These are phyloP conservation scores for Sphaerophoria taeniata DNA, from an alignment of 2,888 invertebrate genomes.

Conservation along the genomic window DNA sequence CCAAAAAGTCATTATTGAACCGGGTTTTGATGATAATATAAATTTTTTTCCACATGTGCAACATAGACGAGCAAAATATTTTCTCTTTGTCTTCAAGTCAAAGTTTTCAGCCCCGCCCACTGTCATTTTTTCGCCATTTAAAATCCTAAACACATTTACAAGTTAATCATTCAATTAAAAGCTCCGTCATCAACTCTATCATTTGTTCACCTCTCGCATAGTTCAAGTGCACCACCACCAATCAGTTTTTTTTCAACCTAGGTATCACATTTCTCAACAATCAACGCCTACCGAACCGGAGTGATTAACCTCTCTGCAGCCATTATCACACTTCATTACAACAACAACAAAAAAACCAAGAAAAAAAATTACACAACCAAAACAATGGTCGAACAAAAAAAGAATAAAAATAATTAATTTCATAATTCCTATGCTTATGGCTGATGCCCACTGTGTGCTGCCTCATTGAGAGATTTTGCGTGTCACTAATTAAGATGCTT, in stretches of 20 bases:
- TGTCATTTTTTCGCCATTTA: no score
- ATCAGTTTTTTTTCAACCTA: no score
- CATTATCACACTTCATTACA: slow-evolving; percentile 45
- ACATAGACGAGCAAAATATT: no score
- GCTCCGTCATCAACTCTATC: slow-evolving; percentile 19
- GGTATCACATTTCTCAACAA: slow-evolving; percentile 40
- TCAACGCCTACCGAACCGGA: slow-evolving; percentile 24
- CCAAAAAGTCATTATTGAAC: no score
- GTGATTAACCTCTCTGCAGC: slow-evolving; percentile 39
- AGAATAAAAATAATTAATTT: slow-evolving; percentile 33
- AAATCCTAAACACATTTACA: no score
- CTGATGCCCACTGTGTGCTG: not conserved
- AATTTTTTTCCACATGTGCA: no score
- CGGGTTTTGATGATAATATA: no score
- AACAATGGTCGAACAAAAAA: slow-evolving; percentile 31
- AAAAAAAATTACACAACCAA: slow-evolving; percentile 35
- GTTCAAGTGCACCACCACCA: slow-evolving; percentile 19
- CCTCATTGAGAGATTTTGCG: slow-evolving; percentile 55
- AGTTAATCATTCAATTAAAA: slow-evolving; percentile 29
- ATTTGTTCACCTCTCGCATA: slow-evolving; percentile 1
- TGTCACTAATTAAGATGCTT: slow-evolving; percentile 60
- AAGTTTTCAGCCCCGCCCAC: no score
- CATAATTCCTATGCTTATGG: slow-evolving; percentile 24
- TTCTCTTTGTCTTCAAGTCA: no score
- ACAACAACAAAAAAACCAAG: slow-evolving; percentile 13